Conservation (phyloP, 1,140 invertebrate species). For the Lamellibrachia luymesi region DNA sequence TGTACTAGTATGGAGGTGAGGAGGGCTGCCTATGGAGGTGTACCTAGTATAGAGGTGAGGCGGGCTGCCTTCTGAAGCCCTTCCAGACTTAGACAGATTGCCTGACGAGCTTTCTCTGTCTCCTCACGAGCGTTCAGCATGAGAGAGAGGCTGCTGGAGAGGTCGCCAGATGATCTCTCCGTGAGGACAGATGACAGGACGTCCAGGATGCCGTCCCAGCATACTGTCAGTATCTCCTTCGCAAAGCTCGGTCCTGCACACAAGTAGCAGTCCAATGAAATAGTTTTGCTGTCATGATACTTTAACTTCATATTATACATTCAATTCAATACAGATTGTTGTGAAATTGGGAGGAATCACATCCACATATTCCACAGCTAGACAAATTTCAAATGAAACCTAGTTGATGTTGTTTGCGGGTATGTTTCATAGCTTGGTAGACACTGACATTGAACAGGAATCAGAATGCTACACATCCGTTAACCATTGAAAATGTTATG, state of each 20-base stretch:
- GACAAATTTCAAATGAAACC: background rate
- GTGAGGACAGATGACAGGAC: conserved; percentile 77
- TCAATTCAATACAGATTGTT: background rate
- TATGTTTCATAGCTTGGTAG: too few relatives aligned
- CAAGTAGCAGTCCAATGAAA: background rate
- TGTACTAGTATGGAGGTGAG: too few relatives aligned
- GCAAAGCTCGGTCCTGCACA: conserved; percentile 62
- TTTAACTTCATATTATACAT: background rate
- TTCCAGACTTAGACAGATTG: conserved; percentile 82
- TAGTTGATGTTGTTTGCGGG: too few relatives aligned
- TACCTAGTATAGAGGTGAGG: conserved; percentile 67
- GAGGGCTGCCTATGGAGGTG: conserved; percentile 51
- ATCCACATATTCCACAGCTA: background rate
- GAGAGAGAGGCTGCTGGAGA: conserved; percentile 55
- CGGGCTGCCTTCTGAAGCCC: conserved; percentile 74
- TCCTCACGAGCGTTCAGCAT: conserved; percentile 59
- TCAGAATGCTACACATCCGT: background rate
- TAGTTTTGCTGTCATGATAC: background rate
- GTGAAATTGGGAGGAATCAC: background rate
- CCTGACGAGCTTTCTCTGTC: conserved; percentile 61
- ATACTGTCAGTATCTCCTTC: conserved; percentile 75
- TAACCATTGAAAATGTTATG: background rate
- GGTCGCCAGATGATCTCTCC: conserved; percentile 60
- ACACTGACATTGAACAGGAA: too few relatives aligned
- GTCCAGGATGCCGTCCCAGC: conserved; percentile 87